phyloP scores from a whole-genome alignment of 2,113 vertebrate species.

The Camelus bactrianus region DNA sequence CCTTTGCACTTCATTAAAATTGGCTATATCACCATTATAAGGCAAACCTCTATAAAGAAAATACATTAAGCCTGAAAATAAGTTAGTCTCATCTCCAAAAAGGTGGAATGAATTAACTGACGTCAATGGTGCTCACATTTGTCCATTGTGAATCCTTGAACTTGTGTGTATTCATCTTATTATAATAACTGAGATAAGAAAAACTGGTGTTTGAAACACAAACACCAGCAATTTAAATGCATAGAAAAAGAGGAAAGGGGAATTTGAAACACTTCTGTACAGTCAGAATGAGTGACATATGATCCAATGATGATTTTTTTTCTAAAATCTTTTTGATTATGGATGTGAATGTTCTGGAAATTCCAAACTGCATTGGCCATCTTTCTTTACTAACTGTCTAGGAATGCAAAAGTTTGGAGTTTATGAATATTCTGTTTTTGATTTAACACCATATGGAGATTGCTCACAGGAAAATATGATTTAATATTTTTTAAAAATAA shows the following conservation, averaged over 20 bases:
- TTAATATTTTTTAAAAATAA: not conserved
- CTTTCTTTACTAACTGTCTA: slow-evolving; percentile 40
- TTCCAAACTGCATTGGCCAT: not conserved
- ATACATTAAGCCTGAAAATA: slow-evolving; percentile 20
- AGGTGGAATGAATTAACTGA: not conserved
- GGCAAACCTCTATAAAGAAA: slow-evolving; percentile 1
- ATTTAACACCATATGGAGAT: not conserved
- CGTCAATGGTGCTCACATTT: not conserved
- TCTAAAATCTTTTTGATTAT: slow-evolving; percentile 39
- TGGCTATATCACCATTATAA: not conserved
- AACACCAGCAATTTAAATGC: not conserved
- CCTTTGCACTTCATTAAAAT: not conserved
- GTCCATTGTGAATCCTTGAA: not conserved
- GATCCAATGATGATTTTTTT: not conserved
- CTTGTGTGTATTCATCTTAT: not conserved
- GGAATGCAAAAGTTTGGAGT: slow-evolving; percentile 19
- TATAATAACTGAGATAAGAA: not conserved
- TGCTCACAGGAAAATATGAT: slow-evolving; percentile 23
- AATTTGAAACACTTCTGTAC: not conserved
- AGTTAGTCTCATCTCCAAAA: not conserved
- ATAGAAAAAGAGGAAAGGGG: not conserved
- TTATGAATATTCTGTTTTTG: slow-evolving; percentile 52
- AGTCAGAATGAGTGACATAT: not conserved
- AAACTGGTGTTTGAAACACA: not conserved
- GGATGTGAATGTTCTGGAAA: slow-evolving; percentile 13